Base-by-base conservation (phyloP, 2,888 invertebrate genomes). In the Limenitis arthemis region DNA sequence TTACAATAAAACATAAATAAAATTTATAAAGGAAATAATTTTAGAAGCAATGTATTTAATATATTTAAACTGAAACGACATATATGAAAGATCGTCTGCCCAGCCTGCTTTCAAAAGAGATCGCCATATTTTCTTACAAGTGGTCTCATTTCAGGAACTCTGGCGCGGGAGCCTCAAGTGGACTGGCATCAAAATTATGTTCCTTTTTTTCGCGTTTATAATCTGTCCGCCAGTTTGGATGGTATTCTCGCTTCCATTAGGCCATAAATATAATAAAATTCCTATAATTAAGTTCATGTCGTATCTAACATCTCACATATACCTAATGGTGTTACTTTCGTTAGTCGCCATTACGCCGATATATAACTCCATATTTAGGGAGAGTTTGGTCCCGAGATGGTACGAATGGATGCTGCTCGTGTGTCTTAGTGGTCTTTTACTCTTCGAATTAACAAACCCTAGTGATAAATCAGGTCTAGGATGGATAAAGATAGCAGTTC, bases 281-380 rank as follows among this genome's bases (percentile, higher is more conserved):
- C 99, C 99, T 53, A 98, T 99, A 72, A 98, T 99, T 72, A 99
- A 99, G 86, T 99, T 99, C 86, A 98, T 99, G 95, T 98, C 98
- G 41, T 99, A 99, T 84, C 90, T 99, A 67, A 98, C 99, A 29
- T 98, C 99, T 6, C 99, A 99, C 85, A 93, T 99, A 68, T 98
- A 98, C 84, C 91, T 99, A 64, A 98, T 99, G 93, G 85, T 96
- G 61, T 91, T 99, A 68, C 90, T 99, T 65, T 91, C 96, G 64
- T 88, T 98, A 66, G 96, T 96, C 54, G 95, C 94, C 40, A 95
- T 96, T 60, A 94, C 94, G 56, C 96, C 96, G 47, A 91, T 95
- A 58, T 94, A 94, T 79, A 85, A 75, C 73, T 92, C 94, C 47
- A 93, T 94, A 64, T 91, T 94, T 64, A 89, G 95, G 61, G 88